These are phyloP conservation scores for Drosophila niveifrons DNA, from an alignment of 2,888 invertebrate genomes.

Conservation along the genomic window DNA sequence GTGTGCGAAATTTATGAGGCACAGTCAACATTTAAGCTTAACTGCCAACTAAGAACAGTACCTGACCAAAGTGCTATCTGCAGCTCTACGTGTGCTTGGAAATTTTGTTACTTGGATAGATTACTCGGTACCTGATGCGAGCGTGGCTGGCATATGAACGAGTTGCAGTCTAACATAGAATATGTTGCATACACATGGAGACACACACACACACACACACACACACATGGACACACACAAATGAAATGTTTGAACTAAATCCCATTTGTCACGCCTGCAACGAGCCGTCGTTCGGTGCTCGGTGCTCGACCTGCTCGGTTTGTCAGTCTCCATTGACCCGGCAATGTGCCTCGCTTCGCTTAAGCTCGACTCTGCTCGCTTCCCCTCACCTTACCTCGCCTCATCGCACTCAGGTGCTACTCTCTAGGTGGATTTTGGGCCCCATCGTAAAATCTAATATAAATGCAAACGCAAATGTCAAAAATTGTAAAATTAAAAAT, in stretches of 20 bases:
- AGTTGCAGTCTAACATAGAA: conserved; percentile 33
- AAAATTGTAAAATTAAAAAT: conserved; percentile 81
- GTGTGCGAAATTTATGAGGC: conserved; percentile 49
- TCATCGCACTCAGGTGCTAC: too few relatives aligned
- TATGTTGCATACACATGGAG: conserved; percentile 48
- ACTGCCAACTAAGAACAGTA: conserved; percentile 36
- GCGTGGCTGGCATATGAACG: conserved; percentile 60
- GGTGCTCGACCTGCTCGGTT: conserved; percentile 53
- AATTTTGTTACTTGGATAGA: conserved; percentile 45
- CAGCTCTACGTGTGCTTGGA: conserved; percentile 47
- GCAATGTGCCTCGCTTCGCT: conserved; percentile 35
- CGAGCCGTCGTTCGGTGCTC: conserved; percentile 29
- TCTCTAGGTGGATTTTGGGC: conserved; percentile 33
- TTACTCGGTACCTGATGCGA: conserved; percentile 15
- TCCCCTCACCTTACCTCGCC: neutral
- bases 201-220: conserved; percentile 21
- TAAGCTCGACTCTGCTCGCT: neutral
- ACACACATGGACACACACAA: conserved; percentile 6
- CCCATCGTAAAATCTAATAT: conserved; percentile 76
- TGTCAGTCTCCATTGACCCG: conserved; percentile 71
- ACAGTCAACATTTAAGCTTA: conserved; percentile 49
- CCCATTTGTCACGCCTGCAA: conserved; percentile 76
- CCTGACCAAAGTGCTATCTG: conserved; percentile 22
- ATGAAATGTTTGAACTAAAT: conserved; percentile 49
- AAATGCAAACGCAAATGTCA: conserved; percentile 81